A percentile compares a stretch with the other conserved stretches of the same genome.
Evolutionary conservation across 2,888 invertebrate species (phyloP).

Genomic region (Coelopa pilipes): DNA sequence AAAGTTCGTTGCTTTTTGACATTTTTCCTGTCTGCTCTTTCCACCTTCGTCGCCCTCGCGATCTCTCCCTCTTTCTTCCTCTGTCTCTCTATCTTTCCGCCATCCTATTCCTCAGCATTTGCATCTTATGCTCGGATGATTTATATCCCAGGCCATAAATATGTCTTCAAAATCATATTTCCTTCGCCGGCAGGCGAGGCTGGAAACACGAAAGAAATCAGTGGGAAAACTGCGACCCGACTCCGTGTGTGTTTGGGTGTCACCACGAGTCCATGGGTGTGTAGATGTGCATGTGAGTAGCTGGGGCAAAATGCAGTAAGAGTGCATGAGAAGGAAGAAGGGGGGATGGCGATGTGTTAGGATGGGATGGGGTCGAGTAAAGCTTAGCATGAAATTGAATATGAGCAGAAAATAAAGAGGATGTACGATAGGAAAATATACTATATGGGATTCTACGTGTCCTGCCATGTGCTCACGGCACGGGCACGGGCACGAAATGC

Average conservation of each 20-base stretch:
- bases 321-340: too few species aligned
- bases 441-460: not conserved
- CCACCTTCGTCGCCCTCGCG: not conserved
- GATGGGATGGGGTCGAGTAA: not conserved
- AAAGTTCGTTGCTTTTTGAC: slow-evolving; percentile 28
- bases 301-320: not conserved
- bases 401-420: slow-evolving; percentile 7
- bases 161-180: slow-evolving; percentile 36
- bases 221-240: not conserved
- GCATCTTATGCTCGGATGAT: slow-evolving; percentile 32
- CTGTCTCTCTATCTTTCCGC: not conserved
- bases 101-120: not conserved
- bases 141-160: slow-evolving; percentile 37
- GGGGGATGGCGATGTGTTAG: too few species aligned
- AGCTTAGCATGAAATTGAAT: slow-evolving; percentile 33
- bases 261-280: too few species aligned
- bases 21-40: not conserved
- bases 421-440: not conserved
- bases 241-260: too few species aligned
- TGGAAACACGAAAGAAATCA: slow-evolving; percentile 13
- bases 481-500: slow-evolving; percentile 28
- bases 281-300: not conserved
- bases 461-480: not conserved
- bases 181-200: not conserved
- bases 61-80: not conserved